Base-by-base conservation (phyloP, 2,888 invertebrate genomes). In the Torymus texanus region DNA sequence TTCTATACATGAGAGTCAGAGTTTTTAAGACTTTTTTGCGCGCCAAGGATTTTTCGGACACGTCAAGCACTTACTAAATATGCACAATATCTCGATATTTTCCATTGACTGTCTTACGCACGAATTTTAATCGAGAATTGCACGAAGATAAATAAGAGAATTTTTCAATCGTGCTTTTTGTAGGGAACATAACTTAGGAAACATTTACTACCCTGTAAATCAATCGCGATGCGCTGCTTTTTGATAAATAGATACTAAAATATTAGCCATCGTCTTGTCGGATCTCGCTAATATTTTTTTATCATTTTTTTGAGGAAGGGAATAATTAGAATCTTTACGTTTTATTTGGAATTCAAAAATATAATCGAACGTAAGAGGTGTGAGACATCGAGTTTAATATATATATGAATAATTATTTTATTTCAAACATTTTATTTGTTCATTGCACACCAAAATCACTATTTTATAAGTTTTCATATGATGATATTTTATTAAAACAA, bases 51-150 rank as follows among this genome's bases (percentile, higher is more conserved):
- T 41, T 62, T 75, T 62, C 14, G 10, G 24, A 14, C 53, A 53
- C 24, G 18, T 41, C 58, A 55, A 4, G 56, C 70, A 78, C 66
- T 78, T 72, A 55, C 55, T 10, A 65, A 65, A 55, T 29, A 29
- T 55, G 72, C 67, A 78, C 78, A 73, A 73, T 29, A 29, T 72
- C 61, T 72, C 61, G 21, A 73, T 41, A 29, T 67, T 51, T 41
- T 73, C 16, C 51, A 73, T 61, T 41, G 63, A 77, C 53, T 67
- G 72, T 78, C 53, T 13, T 59, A 11, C 72, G 55, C 66, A 67
- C 61, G 61, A 67, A 78, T 73, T 50, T 53, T 61, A 8, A 72
- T 72, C 21, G n/a, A 78, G 10, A 61, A 61, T 67, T 21, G 53
- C 58, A 61, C 29, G 16, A 51, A 41, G 29, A 29, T 29, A 5